These are phyloP conservation scores for Polydrusus cervinus DNA, from an alignment of 2,888 invertebrate genomes.

Conservation along the genomic window DNA sequence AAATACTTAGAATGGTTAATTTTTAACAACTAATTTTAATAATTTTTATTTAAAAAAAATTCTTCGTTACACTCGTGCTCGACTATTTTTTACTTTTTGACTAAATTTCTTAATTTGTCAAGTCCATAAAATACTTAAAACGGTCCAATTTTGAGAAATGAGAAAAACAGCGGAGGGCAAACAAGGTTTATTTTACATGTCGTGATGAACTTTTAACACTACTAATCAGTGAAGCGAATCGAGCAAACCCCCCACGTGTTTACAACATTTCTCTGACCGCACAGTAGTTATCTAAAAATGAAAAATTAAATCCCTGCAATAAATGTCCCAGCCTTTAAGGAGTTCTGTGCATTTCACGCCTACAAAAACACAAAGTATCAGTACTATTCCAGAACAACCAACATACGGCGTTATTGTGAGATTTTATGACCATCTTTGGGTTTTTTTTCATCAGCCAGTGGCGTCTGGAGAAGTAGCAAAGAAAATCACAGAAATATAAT, in stretches of 20 bases:
- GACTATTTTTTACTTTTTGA: too few species aligned
- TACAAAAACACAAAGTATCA: conserved; percentile 45
- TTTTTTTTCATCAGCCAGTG: conserved; percentile 27
- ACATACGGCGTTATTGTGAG: conserved; percentile 27
- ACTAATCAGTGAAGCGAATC: conserved; percentile 24
- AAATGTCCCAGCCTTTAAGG: conserved; percentile 36
- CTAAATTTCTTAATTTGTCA: too few species aligned
- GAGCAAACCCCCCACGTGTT: conserved; percentile 40
- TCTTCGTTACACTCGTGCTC: too few species aligned
- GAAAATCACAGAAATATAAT: neutral
- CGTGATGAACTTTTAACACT: conserved; percentile 27
- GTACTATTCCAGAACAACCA: conserved; percentile 43
- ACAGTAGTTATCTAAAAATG: conserved; percentile 42
- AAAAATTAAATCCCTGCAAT: conserved; percentile 37
- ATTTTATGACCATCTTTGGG: conserved; percentile 27
- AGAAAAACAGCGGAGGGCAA: too few species aligned
- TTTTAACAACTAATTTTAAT: too few species aligned
- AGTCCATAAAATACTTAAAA: too few species aligned
- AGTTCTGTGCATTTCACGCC: conserved; percentile 47
- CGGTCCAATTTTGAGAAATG: too few species aligned
- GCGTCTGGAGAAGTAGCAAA: neutral
- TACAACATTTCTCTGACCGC: conserved; percentile 38
- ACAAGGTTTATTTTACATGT: too few species aligned
- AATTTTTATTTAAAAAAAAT: too few species aligned
- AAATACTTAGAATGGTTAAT: too few species aligned